Conservation (phyloP, 2,797 vertebrate genomes). For the Mormyrus proboscirostris region DNA sequence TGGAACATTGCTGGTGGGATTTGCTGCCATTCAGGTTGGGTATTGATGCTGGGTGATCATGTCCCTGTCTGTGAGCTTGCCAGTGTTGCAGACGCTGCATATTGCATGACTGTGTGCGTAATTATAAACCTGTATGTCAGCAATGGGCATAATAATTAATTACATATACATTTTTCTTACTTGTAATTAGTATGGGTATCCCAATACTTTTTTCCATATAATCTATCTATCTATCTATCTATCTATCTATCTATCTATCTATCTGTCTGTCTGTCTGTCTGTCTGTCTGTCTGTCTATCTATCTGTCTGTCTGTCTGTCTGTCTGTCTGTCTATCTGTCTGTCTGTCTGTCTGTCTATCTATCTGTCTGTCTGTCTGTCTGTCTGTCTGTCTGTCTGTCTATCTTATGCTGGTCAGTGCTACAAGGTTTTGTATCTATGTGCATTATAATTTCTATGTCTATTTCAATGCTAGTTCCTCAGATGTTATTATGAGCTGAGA, state of each 20-base stretch:
- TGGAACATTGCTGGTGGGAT: neutral
- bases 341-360: neutral
- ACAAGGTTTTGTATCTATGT: neutral
- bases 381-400: too few relatives aligned
- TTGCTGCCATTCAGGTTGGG: too few relatives aligned
- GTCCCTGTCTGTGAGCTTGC: neutral
- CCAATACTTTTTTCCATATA: neutral
- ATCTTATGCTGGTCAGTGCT: neutral
- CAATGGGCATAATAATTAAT: neutral
- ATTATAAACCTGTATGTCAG: neutral
- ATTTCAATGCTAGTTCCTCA: neutral
- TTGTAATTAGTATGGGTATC: neutral
- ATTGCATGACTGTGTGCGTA: neutral
- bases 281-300: too few relatives aligned
- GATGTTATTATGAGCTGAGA: neutral
- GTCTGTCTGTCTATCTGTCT: neutral
- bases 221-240: too few relatives aligned
- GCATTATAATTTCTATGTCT: neutral
- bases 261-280: neutral
- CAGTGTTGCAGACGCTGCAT: neutral
- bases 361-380: neutral
- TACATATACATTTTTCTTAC: too few relatives aligned
- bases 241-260: too few relatives aligned
- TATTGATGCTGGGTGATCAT: neutral
- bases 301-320: neutral